These are phyloP conservation scores for Heliocidaris erythrogramma DNA, from an alignment of 35 echinoderm and acorn worm species.

Conservation along the genomic window DNA sequence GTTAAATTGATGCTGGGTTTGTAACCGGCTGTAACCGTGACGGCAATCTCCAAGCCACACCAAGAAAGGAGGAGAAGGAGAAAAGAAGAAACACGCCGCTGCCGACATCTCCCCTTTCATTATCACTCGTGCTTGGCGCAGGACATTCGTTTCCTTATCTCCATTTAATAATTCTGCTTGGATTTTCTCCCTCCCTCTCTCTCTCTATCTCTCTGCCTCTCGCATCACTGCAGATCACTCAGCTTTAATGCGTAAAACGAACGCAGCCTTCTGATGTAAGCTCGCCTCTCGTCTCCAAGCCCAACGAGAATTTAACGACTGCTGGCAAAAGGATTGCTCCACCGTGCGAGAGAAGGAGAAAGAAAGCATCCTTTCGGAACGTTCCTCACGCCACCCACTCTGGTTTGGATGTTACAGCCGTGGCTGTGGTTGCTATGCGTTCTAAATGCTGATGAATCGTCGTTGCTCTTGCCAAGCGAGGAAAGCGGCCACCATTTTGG, in stretches of 20 bases:
- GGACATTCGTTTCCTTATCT: not conserved
- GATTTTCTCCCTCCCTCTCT: not conserved
- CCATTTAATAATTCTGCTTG: not conserved
- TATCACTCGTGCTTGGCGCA: not conserved
- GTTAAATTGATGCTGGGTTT: slow-evolving; percentile 6
- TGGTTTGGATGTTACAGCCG: not conserved
- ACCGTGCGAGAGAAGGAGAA: not conserved
- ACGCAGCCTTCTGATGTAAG: not conserved
- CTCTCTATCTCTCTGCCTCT: not conserved
- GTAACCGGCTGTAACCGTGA: not conserved
- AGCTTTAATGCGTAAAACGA: slow-evolving; percentile 17
- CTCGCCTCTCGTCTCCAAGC: not conserved
- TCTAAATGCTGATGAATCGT: slow-evolving; percentile 34
- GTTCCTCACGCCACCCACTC: not conserved
- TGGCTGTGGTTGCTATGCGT: slow-evolving; percentile 25
- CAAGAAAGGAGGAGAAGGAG: not conserved
- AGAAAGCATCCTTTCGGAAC: not conserved
- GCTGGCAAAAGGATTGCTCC: not conserved
- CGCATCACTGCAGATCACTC: slow-evolving; percentile 8
- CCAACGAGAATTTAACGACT: slow-evolving; percentile 16
- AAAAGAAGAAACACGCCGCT: slow-evolving; percentile 9
- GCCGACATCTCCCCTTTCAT: not conserved
- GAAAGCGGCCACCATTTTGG: slow-evolving; percentile 9
- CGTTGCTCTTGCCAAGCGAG: not conserved
- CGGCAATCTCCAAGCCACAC: not conserved